These are phyloP conservation scores for Enoplosus armatus DNA, from an alignment of 2,797 vertebrate genomes.

Conservation along the genomic window DNA sequence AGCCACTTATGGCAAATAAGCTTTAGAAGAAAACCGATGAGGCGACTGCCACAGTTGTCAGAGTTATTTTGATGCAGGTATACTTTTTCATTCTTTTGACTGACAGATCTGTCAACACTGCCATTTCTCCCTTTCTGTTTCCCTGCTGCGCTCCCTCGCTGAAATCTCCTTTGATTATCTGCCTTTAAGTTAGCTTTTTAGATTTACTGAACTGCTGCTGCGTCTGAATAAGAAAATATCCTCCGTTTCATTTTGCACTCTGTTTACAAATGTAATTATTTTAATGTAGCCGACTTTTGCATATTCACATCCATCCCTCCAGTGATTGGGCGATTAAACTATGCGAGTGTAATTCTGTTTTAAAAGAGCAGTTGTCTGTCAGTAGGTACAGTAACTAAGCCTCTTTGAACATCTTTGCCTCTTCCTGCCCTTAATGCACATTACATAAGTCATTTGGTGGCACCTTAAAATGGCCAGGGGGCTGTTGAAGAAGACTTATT, in stretches of 20 bases:
- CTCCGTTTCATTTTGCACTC: slow-evolving; percentile 36
- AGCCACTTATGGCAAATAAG: slow-evolving; percentile 47
- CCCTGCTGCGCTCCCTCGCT: slow-evolving; percentile 65
- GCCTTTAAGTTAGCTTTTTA: slow-evolving; percentile 62
- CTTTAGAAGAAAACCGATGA: slow-evolving; percentile 31
- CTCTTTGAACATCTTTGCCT: not conserved
- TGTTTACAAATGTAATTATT: slow-evolving; percentile 59
- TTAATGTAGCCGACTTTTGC: slow-evolving; percentile 38
- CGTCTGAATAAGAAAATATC: slow-evolving; percentile 30
- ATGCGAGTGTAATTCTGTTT: slow-evolving; percentile 1
- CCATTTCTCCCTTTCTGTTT: slow-evolving; percentile 60
- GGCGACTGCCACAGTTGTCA: slow-evolving; percentile 51
- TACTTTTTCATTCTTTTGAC: slow-evolving; percentile 60
- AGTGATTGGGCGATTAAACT: slow-evolving; percentile 26
- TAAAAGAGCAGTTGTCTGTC: slow-evolving; percentile 15
- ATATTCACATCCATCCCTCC: slow-evolving; percentile 33
- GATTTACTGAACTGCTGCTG: slow-evolving; percentile 49
- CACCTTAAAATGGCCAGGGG: not conserved
- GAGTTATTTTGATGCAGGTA: slow-evolving; percentile 65
- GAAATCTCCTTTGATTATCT: slow-evolving; percentile 71
- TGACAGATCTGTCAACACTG: slow-evolving; percentile 75
- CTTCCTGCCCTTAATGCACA: not conserved
- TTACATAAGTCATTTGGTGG: not conserved
- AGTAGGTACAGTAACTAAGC: not conserved
- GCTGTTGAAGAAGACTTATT: slow-evolving; percentile 17